A percentile compares a stretch with the other conserved stretches of the same genome.
Evolutionary conservation across 2,113 vertebrate genomes (phyloP).

Genomic region (Camelus bactrianus): DNA sequence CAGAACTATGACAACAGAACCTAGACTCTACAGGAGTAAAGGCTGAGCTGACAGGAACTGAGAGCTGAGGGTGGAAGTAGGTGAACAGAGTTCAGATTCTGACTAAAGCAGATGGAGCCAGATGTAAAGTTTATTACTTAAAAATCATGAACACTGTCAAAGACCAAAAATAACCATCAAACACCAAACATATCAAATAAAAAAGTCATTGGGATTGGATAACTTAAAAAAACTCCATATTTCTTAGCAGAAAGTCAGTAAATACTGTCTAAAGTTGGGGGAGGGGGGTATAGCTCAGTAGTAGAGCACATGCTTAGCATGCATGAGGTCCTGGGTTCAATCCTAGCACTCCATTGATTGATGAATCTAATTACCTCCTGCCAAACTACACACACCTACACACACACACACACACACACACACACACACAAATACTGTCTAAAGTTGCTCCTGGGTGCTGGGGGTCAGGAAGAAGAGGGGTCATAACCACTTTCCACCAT

Average conservation of each 20-base stretch:
- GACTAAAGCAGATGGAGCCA: neutral
- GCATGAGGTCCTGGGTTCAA: too few relatives aligned
- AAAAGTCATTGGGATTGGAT: neutral
- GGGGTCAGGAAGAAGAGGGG: neutral
- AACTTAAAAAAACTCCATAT: rapidly evolving
- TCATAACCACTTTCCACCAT: neutral
- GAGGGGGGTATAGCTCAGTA: too few relatives aligned
- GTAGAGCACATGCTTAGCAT: too few relatives aligned
- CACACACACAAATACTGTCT: too few relatives aligned
- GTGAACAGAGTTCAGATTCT: neutral
- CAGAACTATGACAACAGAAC: neutral
- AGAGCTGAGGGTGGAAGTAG: neutral
- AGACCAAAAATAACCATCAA: neutral
- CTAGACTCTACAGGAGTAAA: neutral
- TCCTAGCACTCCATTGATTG: too few relatives aligned
- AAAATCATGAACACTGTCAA: neutral
- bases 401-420: too few relatives aligned
- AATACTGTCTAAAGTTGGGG: too few relatives aligned
- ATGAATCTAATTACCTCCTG: too few relatives aligned
- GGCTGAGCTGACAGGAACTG: neutral
- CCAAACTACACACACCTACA: too few relatives aligned
- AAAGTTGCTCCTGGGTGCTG: neutral
- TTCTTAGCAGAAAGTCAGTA: neutral
- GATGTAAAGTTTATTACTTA: neutral
- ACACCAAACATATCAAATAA: neutral